phyloP scores from a whole-genome alignment of 2,888 invertebrate genomes.

The Drosophila sordidula region DNA sequence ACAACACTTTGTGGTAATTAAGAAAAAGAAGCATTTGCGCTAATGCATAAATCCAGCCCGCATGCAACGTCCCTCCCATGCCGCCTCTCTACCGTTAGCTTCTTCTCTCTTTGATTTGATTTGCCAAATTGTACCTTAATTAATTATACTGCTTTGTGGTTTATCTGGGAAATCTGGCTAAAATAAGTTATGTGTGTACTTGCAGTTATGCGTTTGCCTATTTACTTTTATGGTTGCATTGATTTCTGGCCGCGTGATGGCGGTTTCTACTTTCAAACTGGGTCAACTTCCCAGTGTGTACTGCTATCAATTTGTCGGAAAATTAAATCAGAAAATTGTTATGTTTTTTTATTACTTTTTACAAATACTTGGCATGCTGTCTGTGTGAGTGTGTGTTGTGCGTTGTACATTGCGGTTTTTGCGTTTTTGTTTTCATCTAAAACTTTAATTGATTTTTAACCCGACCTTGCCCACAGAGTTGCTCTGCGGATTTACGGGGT shows the following conservation, averaged over 20 bases:
- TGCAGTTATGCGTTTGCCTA: constrained; percentile 20
- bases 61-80: too few relatives aligned
- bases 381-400: constrained; percentile 11
- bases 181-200: constrained; percentile 7
- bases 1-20: constrained; percentile 43
- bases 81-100: too few relatives aligned
- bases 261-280: constrained; percentile 36
- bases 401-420: constrained; percentile 56
- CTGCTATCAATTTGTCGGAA: constrained; percentile 39
- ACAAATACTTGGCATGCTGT: constrained; percentile 37
- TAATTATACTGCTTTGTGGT: constrained; percentile 57
- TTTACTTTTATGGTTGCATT: constrained; percentile 59
- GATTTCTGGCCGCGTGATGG: constrained; percentile 59
- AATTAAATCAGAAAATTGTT: constrained; percentile 48
- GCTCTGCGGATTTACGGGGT: constrained; percentile 12
- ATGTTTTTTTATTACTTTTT: constrained; percentile 29
- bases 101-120: constrained; percentile 25
- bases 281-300: constrained; percentile 30
- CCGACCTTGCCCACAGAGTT: constrained; percentile 50
- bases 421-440: constrained; percentile 48
- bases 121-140: constrained; percentile 56
- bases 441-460: constrained; percentile 73
- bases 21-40: constrained; percentile 11
- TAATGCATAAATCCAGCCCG: constrained; percentile 33
- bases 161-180: constrained; percentile 50